Percentiles rank a stretch among this genome's conserved stretches.
These are phyloP conservation scores for Siniperca undulata DNA, from an alignment of 2,797 vertebrate genomes.

Conservation along the genomic window DNA sequence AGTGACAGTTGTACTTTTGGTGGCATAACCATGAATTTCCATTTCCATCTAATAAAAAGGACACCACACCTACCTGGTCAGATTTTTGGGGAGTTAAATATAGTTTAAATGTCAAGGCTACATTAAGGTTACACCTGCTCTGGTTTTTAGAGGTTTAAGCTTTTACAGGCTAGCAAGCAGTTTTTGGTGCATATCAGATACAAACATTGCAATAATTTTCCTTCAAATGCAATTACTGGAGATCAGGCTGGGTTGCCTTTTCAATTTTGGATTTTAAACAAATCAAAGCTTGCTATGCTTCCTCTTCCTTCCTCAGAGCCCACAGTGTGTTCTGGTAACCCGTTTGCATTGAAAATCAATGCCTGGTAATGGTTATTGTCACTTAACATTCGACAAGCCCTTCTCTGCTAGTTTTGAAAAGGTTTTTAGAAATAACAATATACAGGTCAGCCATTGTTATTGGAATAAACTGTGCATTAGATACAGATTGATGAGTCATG, in stretches of 20 bases:
- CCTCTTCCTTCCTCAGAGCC: background rate
- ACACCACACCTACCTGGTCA: background rate
- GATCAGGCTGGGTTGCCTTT: background rate
- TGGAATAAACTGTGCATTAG: constrained; percentile 36
- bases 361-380: constrained; percentile 32
- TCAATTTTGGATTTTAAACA: constrained; percentile 13
- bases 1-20: background rate
- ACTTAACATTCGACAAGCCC: constrained; percentile 31
- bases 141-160: too few species aligned
- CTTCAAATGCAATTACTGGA: background rate
- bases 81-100: background rate
- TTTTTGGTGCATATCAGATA: constrained; percentile 5
- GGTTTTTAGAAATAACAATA: background rate
- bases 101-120: background rate
- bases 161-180: background rate
- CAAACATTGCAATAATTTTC: background rate
- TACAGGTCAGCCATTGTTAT: constrained; percentile 22
- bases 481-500: constrained; percentile 35
- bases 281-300: background rate
- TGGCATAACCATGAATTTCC: background rate
- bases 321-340: background rate
- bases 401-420: constrained; percentile 24
- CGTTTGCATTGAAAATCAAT: constrained; percentile 17
- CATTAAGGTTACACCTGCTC: background rate
- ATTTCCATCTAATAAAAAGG: background rate